These are phyloP conservation scores for Epicampocera succincta DNA, from an alignment of 2,888 invertebrate species.

Conservation along the genomic window DNA sequence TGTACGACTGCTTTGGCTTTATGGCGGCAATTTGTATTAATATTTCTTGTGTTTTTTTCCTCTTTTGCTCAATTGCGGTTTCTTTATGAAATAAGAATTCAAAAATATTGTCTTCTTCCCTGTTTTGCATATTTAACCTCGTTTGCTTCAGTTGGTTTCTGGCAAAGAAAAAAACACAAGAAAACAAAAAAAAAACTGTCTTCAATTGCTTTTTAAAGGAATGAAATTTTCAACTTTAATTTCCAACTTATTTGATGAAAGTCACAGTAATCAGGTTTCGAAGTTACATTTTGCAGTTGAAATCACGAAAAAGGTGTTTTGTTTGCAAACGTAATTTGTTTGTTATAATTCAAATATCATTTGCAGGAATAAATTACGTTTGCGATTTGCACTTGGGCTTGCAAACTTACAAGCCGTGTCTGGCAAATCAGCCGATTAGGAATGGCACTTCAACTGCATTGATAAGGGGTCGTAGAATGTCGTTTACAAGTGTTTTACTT, in stretches of 20 bases:
- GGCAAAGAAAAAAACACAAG: no score
- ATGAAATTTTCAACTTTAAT: not conserved
- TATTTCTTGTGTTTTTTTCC: slow-evolving; percentile 17
- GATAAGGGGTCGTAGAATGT: no score
- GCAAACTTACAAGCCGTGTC: no score
- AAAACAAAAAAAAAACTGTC: not conserved
- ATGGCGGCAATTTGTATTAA: slow-evolving; percentile 57
- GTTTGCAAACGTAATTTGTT: no score
- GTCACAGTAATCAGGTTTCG: slow-evolving; percentile 29
- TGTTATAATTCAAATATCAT: no score
- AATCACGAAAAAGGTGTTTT: no score
- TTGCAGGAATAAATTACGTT: no score
- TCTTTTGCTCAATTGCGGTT: slow-evolving; percentile 22
- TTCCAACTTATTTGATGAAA: slow-evolving; percentile 1
- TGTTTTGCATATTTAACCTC: slow-evolving; percentile 59
- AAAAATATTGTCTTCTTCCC: slow-evolving; percentile 25
- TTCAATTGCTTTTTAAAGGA: not conserved
- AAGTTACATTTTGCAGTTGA: no score
- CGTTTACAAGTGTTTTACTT: no score
- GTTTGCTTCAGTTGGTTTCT: slow-evolving; percentile 38
- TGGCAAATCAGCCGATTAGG: no score
- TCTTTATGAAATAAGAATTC: not conserved
- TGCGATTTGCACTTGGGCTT: no score
- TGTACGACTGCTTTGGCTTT: slow-evolving; percentile 35
- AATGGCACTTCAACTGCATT: no score